Base-by-base conservation (phyloP, 2,888 invertebrate genomes). In the Phalangium opilio region DNA sequence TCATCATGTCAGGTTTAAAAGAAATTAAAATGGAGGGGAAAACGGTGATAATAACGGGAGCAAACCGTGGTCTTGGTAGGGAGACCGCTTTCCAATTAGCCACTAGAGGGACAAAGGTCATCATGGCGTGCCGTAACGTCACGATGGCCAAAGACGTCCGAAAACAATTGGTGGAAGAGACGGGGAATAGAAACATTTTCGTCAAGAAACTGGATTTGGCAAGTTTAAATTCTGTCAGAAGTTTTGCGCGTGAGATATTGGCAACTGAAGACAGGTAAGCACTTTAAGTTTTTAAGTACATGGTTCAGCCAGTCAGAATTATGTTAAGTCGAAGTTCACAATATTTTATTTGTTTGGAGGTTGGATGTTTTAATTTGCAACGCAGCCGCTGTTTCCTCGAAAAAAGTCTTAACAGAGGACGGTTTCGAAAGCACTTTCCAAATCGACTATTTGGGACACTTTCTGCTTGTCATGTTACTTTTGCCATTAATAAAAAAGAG, bases 31-130 rank as follows among this genome's bases (percentile, higher is more conserved):
- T 89, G 81, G 74, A 81, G 48, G 85, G 84, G 10, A 86, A 87
- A 70, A 84, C 83, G 0, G 82, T 84, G 11, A 75, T 90, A 8
- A 75, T 90, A 17, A 89, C 89, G n/a, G 90, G 89, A 1, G 83
- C 85, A 55, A 89, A 82, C 56, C 77, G 81, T 57, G 87, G 70
- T 67, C 57, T 56, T 40, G 56, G 56, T 12, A 40, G 43, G 11
- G 51, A 51, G 35, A 53, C 51, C 17, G 56, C 54, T 19, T 36
- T 41, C 1, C 51, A 50, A 12, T 34, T 55, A 18, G 51, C 51
- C 21, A 27, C 34, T 21, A 44, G 54, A 64, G 66, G 66, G 48
- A 86, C 84, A 0, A 75, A 75, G 50, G 73, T 89, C 35, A 81
- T 89, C 52, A 77, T 90, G 78, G 87, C 85, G 0, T 89, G 87